phyloP scores from a whole-genome alignment of 2,888 invertebrate genomes.

The Argyresthia albistria region DNA sequence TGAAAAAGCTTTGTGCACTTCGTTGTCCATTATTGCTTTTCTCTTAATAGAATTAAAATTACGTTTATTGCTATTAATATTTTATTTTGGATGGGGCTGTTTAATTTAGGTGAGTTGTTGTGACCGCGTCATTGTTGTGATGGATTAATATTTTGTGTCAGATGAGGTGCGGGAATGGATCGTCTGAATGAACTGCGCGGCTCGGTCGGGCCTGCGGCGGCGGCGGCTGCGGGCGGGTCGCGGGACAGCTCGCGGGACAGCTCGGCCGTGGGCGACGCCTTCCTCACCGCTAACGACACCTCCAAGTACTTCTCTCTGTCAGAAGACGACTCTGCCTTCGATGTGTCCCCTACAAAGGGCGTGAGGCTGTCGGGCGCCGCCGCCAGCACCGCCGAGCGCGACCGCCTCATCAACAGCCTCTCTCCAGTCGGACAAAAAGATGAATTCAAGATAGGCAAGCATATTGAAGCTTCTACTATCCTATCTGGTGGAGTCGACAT shows the following conservation, averaged over 20 bases:
- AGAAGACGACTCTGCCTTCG: slow-evolving; percentile 52
- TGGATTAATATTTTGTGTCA: slow-evolving; percentile 30
- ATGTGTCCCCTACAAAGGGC: slow-evolving; percentile 45
- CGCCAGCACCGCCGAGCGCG: slow-evolving; percentile 25
- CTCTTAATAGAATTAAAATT: too few relatives aligned
- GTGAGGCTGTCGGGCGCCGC: slow-evolving; percentile 25
- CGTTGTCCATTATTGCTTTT: not conserved
- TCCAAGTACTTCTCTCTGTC: slow-evolving; percentile 60
- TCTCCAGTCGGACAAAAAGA: slow-evolving; percentile 53
- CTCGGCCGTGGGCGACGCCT: slow-evolving; percentile 48
- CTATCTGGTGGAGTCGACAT: slow-evolving; percentile 62
- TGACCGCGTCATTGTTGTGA: slow-evolving; percentile 6
- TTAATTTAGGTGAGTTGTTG: slow-evolving; percentile 8
- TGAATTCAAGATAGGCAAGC: slow-evolving; percentile 53
- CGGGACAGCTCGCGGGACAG: slow-evolving; percentile 52
- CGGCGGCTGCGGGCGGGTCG: slow-evolving; percentile 29
- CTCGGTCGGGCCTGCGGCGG: slow-evolving; percentile 44
- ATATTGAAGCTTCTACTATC: slow-evolving; percentile 63
- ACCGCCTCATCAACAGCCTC: slow-evolving; percentile 39
- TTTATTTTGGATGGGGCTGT: not conserved
- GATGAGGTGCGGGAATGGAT: slow-evolving; percentile 67
- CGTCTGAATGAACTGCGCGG: slow-evolving; percentile 57
- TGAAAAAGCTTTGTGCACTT: slow-evolving; percentile 30
- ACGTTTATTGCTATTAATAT: not conserved
- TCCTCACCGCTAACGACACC: slow-evolving; percentile 56